Conservation (phyloP, 2,113 vertebrate species). For the Forbesichthys agassizii region DNA sequence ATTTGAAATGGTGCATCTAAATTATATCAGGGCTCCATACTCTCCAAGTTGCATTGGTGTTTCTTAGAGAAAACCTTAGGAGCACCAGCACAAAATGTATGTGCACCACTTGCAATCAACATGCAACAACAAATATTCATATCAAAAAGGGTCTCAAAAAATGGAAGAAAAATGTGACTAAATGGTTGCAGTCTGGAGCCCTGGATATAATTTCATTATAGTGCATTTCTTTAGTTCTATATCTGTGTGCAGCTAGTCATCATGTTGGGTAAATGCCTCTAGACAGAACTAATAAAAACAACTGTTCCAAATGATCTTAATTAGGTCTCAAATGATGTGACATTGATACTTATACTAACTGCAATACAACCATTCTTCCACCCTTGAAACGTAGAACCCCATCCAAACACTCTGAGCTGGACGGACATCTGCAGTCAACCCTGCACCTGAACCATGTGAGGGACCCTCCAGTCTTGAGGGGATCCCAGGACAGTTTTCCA, state of each 20-base stretch:
- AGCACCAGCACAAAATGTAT: no score
- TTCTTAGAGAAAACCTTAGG: no score
- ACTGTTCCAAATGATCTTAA: constrained; percentile 27
- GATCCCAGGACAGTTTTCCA: constrained; percentile 69
- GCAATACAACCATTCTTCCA: constrained; percentile 25
- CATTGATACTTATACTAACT: constrained; percentile 21
- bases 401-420: constrained; percentile 19
- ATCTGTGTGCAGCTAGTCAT: not conserved
- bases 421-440: constrained; percentile 36
- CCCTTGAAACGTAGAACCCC: constrained; percentile 22
- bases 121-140: no score
- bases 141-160: no score
- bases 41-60: no score
- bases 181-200: no score
- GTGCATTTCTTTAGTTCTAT: no score
- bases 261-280: not conserved
- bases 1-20: no score
- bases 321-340: constrained; percentile 52
- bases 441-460: constrained; percentile 79
- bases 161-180: no score
- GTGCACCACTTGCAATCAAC: no score
- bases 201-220: no score
- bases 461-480: constrained; percentile 69
- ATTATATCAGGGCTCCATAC: no score
- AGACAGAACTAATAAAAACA: not conserved